Base-by-base conservation (phyloP, 2,113 vertebrate species). In the Labeo rohita region DNA sequence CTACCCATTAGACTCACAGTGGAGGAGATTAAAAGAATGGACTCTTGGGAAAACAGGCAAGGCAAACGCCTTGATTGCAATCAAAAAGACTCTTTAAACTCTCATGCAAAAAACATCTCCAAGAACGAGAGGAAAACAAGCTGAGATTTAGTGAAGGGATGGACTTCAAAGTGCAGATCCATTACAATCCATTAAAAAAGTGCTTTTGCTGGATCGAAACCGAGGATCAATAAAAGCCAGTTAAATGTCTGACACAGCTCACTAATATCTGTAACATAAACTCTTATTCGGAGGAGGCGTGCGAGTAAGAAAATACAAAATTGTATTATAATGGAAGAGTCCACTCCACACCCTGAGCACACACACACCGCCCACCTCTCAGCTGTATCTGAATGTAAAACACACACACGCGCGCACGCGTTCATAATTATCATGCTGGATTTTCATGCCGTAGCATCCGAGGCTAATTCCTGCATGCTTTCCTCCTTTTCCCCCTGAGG, bases 121-220 rank as follows among this genome's bases (percentile, higher is more conserved):
- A 10, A 23, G 45, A 83, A 73, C 13, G n/a, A 86, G 73, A 80
- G 49, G 52, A 80, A 86, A 77, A 90, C 87, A 90, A 90, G 87
- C 83, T 78, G 50, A 43, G 85, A 86, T 89, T 89, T 76, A 7
- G 80, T 1, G 76, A 87, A 90, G 86, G 89, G 88, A 88, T 89
- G 89, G 86, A 92, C 90, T 91, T 94, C 90, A 92, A 92, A 93
- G 87, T 91, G 88, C 90, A 80, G 90, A 88, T 94, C 93, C 92
- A 95, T 95, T 94, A 95, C 92, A 88, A 91, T 91, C 92, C 93
- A 95, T 94, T 94, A 94, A 94, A 94, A 93, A 91, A 89, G 77
- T 87, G 90, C 85, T 91, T 92, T 92, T 93, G 92, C 93, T 88
- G 88, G 91, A 94, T 90, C 89, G 93, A 93, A 93, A 88, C 87